These are phyloP conservation scores for Paralichthys olivaceus DNA, from an alignment of 2,113 vertebrate species.

Conservation along the genomic window DNA sequence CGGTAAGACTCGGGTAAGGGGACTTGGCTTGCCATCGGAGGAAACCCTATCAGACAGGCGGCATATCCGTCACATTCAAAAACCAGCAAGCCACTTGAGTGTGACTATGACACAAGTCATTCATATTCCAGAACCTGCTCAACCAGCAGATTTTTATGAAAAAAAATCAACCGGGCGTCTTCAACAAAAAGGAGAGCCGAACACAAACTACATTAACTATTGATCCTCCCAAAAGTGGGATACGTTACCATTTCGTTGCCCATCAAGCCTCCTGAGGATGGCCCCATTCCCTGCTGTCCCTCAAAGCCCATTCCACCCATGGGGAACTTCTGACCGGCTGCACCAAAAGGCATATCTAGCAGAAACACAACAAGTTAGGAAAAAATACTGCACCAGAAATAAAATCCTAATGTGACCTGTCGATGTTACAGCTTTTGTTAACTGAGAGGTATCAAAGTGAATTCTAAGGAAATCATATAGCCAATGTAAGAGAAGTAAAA, in stretches of 20 bases:
- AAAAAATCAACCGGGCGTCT: slow-evolving; percentile 18
- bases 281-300: slow-evolving; percentile 90
- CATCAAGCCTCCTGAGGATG: slow-evolving; percentile 86
- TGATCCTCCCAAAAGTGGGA: slow-evolving; percentile 81
- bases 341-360: slow-evolving; percentile 90
- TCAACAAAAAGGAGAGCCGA: slow-evolving; percentile 30
- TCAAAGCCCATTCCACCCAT: slow-evolving; percentile 94
- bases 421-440: background rate
- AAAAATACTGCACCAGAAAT: background rate
- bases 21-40: slow-evolving; percentile 38
- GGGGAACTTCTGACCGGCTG: slow-evolving; percentile 91
- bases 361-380: slow-evolving; percentile 1
- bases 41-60: slow-evolving; percentile 12
- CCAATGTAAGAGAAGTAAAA: no score
- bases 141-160: slow-evolving; percentile 23
- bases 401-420: background rate
- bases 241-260: slow-evolving; percentile 99
- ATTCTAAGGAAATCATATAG: no score
- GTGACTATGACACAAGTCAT: slow-evolving; percentile 6
- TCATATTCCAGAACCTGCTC: background rate
- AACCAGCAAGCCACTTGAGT: slow-evolving; percentile 23
- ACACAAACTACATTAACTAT: slow-evolving; percentile 42
- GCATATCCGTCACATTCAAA: slow-evolving; percentile 31
- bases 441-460: no score
- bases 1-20: slow-evolving; percentile 46